Conservation (phyloP, 1,140 invertebrate genomes). For the Spodoptera litura region DNA sequence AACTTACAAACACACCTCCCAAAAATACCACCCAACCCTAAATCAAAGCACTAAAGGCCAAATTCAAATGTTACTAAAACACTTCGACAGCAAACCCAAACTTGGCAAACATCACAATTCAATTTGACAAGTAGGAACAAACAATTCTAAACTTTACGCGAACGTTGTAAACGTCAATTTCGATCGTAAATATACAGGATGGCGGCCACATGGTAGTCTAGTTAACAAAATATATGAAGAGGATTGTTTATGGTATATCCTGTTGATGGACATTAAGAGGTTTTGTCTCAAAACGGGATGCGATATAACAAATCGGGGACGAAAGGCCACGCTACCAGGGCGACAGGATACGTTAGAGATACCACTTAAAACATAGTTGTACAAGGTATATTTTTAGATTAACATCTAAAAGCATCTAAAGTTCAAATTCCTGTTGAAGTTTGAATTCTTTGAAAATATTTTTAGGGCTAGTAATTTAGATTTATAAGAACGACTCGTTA, state of each 20-base stretch:
- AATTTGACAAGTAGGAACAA: constrained; percentile 38
- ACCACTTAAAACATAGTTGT: neutral
- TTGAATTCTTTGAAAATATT: neutral
- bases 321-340: constrained; percentile 8
- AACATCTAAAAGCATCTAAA: neutral
- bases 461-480: too few species aligned
- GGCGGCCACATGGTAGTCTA: constrained; percentile 72
- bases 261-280: constrained; percentile 79
- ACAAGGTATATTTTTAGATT: neutral
- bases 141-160: constrained; percentile 38
- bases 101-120: constrained; percentile 43
- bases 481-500: too few species aligned
- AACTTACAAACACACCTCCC: constrained; percentile 10
- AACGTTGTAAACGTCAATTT: constrained; percentile 39
- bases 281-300: constrained; percentile 49
- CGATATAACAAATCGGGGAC: constrained; percentile 25
- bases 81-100: constrained; percentile 43
- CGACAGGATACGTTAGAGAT: constrained; percentile 7
- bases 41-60: constrained; percentile 51
- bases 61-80: constrained; percentile 51
- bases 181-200: constrained; percentile 42
- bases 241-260: constrained; percentile 74
- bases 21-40: constrained; percentile 52
- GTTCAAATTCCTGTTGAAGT: neutral
- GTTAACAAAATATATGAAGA: constrained; percentile 79